A percentile compares a stretch with the other conserved stretches of the same genome.
Evolutionary conservation across 1,140 invertebrate genomes (phyloP).

Genomic region (Spodoptera litura): DNA sequence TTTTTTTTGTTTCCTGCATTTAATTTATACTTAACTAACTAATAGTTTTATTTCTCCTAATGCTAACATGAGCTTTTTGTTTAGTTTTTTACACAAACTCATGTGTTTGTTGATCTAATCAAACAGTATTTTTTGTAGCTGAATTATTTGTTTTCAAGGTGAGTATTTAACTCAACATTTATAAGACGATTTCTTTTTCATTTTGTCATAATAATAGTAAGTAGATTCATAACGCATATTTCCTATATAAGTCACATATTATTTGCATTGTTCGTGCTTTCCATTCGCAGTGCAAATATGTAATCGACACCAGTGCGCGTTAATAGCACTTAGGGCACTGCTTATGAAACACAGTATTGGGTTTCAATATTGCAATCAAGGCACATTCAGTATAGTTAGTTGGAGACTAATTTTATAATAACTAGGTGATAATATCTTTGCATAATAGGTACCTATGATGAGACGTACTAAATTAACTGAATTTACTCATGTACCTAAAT

Average conservation of each 20-base stretch:
- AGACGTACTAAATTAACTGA: no score
- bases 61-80: no score
- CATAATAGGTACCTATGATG: no score
- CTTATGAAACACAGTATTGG: constrained; percentile 44
- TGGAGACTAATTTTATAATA: neutral
- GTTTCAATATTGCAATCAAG: constrained; percentile 37
- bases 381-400: neutral
- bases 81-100: no score
- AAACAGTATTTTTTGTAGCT: no score
- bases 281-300: constrained; percentile 34
- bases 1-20: constrained; percentile 22
- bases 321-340: constrained; percentile 30
- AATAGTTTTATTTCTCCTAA: no score
- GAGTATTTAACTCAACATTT: no score
- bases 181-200: no score
- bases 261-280: neutral
- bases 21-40: neutral
- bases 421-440: neutral
- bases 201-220: no score
- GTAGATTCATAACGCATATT: neutral
- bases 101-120: no score
- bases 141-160: no score
- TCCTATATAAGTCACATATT: neutral
- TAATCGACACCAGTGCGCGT: constrained; percentile 23
- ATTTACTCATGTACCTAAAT: no score